Evolutionary conservation across 2,113 vertebrate species (phyloP).

Genomic region (Melozone crissalis): DNA sequence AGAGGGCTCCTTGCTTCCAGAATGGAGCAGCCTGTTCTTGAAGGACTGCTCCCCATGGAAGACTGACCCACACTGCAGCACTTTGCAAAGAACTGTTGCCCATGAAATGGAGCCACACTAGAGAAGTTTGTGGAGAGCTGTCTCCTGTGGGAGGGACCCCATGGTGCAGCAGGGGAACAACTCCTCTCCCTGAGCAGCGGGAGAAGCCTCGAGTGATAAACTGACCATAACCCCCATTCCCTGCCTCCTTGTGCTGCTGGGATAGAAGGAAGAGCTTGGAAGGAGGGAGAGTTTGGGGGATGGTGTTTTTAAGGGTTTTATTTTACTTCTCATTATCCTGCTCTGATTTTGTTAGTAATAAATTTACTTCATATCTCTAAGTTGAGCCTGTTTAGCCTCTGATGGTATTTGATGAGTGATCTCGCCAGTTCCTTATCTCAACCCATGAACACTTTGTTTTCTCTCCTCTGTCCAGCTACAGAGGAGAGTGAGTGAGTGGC

Average conservation of each 20-base stretch:
- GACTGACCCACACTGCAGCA: background rate
- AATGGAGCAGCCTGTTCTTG: background rate
- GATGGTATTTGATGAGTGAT: background rate
- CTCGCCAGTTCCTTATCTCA: background rate
- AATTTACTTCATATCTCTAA: background rate
- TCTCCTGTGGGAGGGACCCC: background rate
- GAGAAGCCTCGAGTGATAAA: accelerated
- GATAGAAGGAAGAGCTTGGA: background rate
- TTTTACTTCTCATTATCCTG: background rate
- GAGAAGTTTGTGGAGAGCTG: background rate
- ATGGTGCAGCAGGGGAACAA: accelerated
- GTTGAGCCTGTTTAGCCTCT: accelerated
- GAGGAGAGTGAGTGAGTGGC: background rate
- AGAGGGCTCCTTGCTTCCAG: background rate
- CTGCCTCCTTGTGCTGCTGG: background rate
- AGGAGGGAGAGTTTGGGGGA: background rate
- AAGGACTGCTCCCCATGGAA: background rate
- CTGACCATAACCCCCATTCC: background rate
- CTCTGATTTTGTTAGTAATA: background rate
- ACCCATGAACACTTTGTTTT: background rate
- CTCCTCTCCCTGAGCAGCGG: background rate
- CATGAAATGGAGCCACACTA: background rate
- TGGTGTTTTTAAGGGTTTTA: background rate
- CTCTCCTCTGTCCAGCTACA: background rate
- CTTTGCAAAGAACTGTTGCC: background rate